Evolutionary conservation across 2,113 vertebrate genomes (phyloP).

Genomic region (Calidris pygmaea): DNA sequence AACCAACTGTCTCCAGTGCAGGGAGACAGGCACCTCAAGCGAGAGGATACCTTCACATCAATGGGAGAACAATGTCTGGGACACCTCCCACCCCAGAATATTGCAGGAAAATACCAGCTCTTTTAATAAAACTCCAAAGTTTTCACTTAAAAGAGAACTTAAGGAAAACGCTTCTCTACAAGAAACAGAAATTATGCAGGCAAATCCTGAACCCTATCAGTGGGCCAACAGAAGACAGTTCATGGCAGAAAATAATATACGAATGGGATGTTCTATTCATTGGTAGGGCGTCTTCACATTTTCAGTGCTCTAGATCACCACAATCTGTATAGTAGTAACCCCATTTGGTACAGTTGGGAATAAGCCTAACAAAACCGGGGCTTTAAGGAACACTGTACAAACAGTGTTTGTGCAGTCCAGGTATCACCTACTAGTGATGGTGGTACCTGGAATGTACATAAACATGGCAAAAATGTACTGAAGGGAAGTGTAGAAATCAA

Average conservation of each 20-base stretch:
- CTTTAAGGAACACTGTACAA: neutral
- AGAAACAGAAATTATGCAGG: neutral
- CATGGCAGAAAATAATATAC: neutral
- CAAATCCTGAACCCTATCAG: neutral
- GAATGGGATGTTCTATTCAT: neutral
- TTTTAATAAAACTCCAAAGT: neutral
- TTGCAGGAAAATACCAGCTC: neutral
- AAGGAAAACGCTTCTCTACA: neutral
- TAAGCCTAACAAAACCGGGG: neutral
- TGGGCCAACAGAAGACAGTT: neutral
- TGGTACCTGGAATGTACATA: neutral
- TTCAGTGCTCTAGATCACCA: neutral
- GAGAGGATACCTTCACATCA: neutral
- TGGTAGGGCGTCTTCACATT: neutral
- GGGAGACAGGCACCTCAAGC: neutral
- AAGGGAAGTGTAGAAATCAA: neutral
- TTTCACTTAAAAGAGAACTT: neutral
- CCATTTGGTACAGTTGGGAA: neutral
- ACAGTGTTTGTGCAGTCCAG: neutral
- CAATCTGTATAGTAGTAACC: neutral
- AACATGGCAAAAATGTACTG: neutral
- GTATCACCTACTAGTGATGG: neutral
- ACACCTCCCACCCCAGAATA: neutral
- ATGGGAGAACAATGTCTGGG: accelerated
- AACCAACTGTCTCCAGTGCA: neutral